Conservation (phyloP, 2,797 vertebrate genomes). For the Chelon auratus region DNA sequence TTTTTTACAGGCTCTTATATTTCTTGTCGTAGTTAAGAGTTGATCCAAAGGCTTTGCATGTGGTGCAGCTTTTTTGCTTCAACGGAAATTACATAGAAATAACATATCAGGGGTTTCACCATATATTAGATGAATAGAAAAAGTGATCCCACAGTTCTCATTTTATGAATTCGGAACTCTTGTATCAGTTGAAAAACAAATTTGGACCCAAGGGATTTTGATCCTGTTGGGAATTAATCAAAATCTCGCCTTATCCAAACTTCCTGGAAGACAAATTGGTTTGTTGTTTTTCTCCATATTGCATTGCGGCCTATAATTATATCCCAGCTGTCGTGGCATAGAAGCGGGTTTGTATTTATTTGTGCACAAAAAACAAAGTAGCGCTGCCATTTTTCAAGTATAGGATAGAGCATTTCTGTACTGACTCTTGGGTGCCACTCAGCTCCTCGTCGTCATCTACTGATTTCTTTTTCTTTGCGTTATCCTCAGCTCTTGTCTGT, state of each 20-base stretch:
- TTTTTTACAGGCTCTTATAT: too few relatives aligned
- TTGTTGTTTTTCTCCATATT: slow-evolving; percentile 42
- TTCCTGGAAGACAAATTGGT: slow-evolving; percentile 34
- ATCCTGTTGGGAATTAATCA: slow-evolving; percentile 35
- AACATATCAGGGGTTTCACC: background rate
- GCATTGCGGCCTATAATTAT: slow-evolving; percentile 25
- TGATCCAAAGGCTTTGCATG: too few relatives aligned
- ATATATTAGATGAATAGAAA: background rate
- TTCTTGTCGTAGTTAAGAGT: too few relatives aligned
- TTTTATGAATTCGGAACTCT: background rate
- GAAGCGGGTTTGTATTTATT: slow-evolving; percentile 37
- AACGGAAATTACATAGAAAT: background rate
- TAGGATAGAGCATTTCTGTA: background rate
- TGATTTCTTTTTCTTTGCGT: slow-evolving; percentile 12
- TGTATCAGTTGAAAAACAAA: slow-evolving; percentile 16
- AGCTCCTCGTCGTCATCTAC: background rate
- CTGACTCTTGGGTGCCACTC: background rate
- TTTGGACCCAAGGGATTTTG: slow-evolving; percentile 15
- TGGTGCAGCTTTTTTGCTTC: background rate
- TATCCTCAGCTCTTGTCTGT: background rate
- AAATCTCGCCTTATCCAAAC: slow-evolving; percentile 14
- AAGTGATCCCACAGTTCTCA: background rate
- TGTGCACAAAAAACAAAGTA: background rate
- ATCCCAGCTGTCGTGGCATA: slow-evolving; percentile 9
- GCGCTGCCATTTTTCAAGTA: background rate